Evolutionary conservation across 1,140 invertebrate genomes (phyloP), one percentile per base, ranked within the genome.

Genomic region (Heliothis virescens): DNA sequence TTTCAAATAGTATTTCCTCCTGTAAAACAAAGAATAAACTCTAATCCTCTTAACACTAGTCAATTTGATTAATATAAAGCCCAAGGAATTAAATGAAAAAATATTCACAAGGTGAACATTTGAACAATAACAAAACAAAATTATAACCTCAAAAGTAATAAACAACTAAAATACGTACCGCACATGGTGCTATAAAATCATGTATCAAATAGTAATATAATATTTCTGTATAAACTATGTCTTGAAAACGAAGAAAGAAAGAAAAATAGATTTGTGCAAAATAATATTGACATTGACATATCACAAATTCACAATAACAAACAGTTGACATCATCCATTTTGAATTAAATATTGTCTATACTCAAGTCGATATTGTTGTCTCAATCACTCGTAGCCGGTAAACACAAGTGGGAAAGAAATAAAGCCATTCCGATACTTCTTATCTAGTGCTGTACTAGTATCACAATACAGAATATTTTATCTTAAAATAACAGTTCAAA

Each of bases 121-220:
- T 5, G 65, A 69, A 69, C 65, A 69, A 69, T 69, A 69, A 69
- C 65, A 67, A 50, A 67, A 69, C 47, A 69, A 13, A 15, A n/a
- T 26, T 48, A 69, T 69, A 69, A 69, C 65, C 65, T 69, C 47
- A 69, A 69, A 69, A 5, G 13, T 48, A 57, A 48, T 18, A 4
- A 1, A 2, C 0, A 21, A 53, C 3, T n/a, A 1, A 15, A 52
- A 50, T 50, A 67, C 65, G 26, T 52, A 69, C 65, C 65, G 10
- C 50, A 69, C 65, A 69, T 69, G n/a, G 5, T 69, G 18, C 47
- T 52, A 4, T 52, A 12, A 67, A n/a, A 12, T 63, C 16, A 11
- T 67, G 1, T 1, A 52, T 18, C 12, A 29, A 69, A 52, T 3
- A 10, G n/a, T 41, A 52, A 15, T 9, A 2, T 41, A 41, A 65